phyloP scores from a whole-genome alignment of 2,888 invertebrate species.

The Tricholauxania praeusta region DNA sequence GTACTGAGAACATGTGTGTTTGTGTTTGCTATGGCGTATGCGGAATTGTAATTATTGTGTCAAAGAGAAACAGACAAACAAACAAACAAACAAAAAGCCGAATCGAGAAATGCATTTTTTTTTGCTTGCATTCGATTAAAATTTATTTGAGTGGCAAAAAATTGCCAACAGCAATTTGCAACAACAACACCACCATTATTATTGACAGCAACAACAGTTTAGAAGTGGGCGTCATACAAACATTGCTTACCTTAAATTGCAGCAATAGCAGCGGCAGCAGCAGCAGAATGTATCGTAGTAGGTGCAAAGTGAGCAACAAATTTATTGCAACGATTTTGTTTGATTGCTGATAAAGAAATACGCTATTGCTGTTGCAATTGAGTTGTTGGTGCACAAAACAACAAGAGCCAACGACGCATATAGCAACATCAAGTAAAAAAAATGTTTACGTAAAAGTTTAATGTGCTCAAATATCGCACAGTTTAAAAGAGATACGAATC shows the following conservation, averaged over 20 bases:
- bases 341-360: conserved; percentile 12
- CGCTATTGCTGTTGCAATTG: not conserved
- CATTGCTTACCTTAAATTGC: not conserved
- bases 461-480: not conserved
- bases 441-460: not conserved
- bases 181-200: not conserved
- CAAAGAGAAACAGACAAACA: not conserved
- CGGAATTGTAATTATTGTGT: conserved; percentile 24
- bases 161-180: conserved; percentile 23
- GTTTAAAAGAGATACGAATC: not conserved
- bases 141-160: conserved; percentile 28
- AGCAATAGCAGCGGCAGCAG: not conserved
- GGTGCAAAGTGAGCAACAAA: conserved; percentile 9
- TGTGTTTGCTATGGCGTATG: conserved; percentile 16
- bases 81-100: not conserved
- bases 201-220: conserved; percentile 3
- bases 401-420: not conserved
- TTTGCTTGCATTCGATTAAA: not conserved
- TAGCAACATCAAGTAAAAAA: not conserved
- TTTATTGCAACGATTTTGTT: not conserved
- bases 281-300: not conserved
- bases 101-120: not conserved
- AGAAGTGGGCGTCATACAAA: not conserved
- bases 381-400: not conserved
- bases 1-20: not conserved